Evolutionary conservation across 2,797 vertebrate species (phyloP), one percentile per base, ranked within the genome.

Genomic region (Chrysocyon brachyurus): DNA sequence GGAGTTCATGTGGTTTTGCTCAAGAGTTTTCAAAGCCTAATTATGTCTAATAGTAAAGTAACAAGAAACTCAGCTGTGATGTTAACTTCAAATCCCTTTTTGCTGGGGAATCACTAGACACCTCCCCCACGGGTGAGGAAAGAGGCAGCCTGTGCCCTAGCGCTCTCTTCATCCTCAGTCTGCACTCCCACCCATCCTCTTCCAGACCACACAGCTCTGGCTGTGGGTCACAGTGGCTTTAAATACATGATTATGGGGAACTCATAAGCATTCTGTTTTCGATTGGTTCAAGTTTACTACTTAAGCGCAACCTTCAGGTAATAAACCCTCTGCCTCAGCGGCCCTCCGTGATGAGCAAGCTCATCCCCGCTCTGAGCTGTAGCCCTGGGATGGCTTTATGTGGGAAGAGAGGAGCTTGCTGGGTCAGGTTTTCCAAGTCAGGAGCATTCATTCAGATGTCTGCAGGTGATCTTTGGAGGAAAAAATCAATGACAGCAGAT

Each of bases 81-180:
- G 52, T 33, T 73, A 66, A n/a, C 11, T 15, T 83, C 77, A 72
- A 79, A 75, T 90, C 77, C 59, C 52, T 36, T 72, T 19, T 81
- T 91, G 22, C 79, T 70, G 54, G 81, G 96, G 77, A 86, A 40
- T 82, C 16, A 0, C 26, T 0, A 52, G 21, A 66, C 33, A n/a
- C 68, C 61, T 31, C 85, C 64, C 90, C 87, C 66, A 3, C 6
- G 66, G 68, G n/a, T 6, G 28, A 94, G 75, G 12, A 2, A 12
- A 21, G 68, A 28, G 68, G 92, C 68, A 49, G 68, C 33, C 22
- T 40, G 49, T 70, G 79, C 63, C 87, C 33, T n/a, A 0, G 31
- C 2, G 66, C 92, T 96, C 97, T 96, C 96, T 61, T 96, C 95
- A 97, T 49, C 77, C 57, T 28, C 5, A 12, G 6, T 64, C 93